Evolutionary conservation across 2,113 vertebrate species (phyloP).

Genomic region (Hyaena hyaena): DNA sequence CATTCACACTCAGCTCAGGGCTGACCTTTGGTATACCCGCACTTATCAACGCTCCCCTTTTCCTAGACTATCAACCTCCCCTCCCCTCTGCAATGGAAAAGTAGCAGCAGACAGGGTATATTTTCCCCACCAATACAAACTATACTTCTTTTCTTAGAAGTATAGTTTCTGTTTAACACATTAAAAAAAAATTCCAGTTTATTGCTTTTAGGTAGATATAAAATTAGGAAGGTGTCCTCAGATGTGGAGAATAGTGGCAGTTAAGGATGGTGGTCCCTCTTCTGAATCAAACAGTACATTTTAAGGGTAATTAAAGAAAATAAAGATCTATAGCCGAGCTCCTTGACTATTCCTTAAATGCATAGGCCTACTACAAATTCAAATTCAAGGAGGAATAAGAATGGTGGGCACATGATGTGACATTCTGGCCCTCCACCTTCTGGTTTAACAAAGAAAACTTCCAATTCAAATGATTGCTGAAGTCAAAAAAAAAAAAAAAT

Average conservation of each 20-base stretch:
- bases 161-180: no score
- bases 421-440: neutral
- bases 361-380: neutral
- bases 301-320: neutral
- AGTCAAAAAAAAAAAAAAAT: conserved; percentile 1
- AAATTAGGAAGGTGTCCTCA: neutral
- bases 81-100: neutral
- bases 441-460: neutral
- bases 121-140: neutral
- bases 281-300: neutral
- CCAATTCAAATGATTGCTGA: neutral
- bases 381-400: neutral
- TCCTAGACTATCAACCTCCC: accelerated
- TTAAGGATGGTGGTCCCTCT: neutral
- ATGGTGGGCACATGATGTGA: neutral
- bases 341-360: neutral
- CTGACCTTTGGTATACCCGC: neutral
- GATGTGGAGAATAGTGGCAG: neutral
- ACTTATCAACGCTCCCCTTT: no score
- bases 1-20: no score
- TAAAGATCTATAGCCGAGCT: neutral
- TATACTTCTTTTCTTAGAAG: neutral
- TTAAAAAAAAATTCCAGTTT: neutral
- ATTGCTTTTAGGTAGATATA: neutral
- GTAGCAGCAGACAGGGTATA: neutral